Percentiles rank a stretch among this genome's conserved stretches.
Conservation (phyloP, 2,797 vertebrate genomes). For the Mormyrus proboscirostris region DNA sequence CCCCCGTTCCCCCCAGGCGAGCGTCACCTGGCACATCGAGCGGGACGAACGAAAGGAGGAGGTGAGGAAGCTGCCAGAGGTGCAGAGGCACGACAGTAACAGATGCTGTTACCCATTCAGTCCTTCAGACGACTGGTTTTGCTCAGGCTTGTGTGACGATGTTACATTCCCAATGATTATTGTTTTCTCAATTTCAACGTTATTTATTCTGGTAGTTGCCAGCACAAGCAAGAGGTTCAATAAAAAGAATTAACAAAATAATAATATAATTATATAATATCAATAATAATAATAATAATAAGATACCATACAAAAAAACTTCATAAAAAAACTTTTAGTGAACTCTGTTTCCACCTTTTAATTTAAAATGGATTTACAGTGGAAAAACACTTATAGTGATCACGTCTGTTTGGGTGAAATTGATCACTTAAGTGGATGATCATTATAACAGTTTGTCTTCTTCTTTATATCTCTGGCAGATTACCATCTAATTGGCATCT, state of each 20-base stretch:
- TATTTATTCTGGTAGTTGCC: neutral
- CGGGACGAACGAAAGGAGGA: conserved; percentile 69
- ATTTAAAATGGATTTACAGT: neutral
- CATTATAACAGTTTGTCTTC: neutral
- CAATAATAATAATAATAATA: neutral
- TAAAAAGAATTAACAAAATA: neutral
- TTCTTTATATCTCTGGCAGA: neutral
- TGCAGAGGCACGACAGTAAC: neutral
- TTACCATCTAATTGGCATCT: neutral
- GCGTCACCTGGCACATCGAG: conserved; percentile 78
- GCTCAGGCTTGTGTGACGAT: neutral
- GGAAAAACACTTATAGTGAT: neutral
- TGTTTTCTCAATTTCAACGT: neutral
- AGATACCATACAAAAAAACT: neutral
- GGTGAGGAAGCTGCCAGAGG: conserved; percentile 51
- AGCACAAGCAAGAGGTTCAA: neutral
- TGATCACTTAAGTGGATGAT: neutral
- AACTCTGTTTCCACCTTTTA: neutral
- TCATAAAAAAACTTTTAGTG: neutral
- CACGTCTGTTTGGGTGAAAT: neutral
- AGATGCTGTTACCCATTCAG: neutral
- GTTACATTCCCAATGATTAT: neutral
- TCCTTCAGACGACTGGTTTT: neutral
- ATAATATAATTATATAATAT: neutral
- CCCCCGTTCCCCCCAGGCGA: conserved; percentile 79